Conservation (phyloP, 2,113 vertebrate genomes). For the Catharus bicknelli region DNA sequence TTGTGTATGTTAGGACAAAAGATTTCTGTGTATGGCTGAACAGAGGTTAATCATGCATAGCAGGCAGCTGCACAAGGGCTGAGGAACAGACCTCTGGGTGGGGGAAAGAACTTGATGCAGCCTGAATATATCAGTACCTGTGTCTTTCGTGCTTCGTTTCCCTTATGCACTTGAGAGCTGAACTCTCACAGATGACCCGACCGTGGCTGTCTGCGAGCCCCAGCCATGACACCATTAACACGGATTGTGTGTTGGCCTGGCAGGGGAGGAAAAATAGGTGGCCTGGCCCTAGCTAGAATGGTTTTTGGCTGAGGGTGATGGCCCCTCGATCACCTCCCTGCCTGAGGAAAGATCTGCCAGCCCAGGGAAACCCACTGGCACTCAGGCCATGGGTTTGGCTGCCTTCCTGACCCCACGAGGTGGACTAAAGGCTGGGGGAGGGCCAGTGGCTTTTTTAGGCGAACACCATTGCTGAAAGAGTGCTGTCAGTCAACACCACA, state of each 20-base stretch:
- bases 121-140: constrained; percentile 79
- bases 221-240: not conserved
- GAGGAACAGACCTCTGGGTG: constrained; percentile 76
- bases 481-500: not conserved
- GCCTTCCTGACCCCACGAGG: not conserved
- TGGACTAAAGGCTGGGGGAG: not conserved
- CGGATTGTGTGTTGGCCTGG: accelerated
- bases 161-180: not conserved
- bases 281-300: accelerated
- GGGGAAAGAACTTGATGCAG: constrained; percentile 56
- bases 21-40: constrained; percentile 90
- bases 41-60: constrained; percentile 90
- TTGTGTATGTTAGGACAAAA: constrained; percentile 95
- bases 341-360: not conserved
- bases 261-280: not conserved
- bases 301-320: not conserved
- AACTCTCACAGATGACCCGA: not conserved
- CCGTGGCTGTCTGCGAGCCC: not conserved
- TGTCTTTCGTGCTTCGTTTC: constrained; percentile 31
- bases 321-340: not conserved
- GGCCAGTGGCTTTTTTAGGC: not conserved
- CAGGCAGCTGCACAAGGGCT: constrained; percentile 80
- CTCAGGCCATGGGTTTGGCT: not conserved
- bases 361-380: not conserved
- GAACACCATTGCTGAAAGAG: not conserved